These are phyloP conservation scores for Trachelus tabidus DNA, from an alignment of 2,888 invertebrate species.

Conservation along the genomic window DNA sequence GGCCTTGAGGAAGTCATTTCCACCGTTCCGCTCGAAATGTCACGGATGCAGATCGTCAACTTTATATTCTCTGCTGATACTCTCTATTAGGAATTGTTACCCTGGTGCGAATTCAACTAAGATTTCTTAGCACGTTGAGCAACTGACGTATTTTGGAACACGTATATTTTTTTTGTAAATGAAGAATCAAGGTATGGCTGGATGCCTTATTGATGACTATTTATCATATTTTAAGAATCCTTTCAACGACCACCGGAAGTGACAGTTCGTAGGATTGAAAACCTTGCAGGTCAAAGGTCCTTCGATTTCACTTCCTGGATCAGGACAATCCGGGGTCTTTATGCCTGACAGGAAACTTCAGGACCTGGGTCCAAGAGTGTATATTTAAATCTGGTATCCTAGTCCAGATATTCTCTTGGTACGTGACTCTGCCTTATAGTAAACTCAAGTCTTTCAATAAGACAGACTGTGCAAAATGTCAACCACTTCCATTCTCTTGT, in stretches of 20 bases:
- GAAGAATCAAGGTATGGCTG: background rate
- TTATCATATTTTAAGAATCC: background rate
- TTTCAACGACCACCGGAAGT: background rate
- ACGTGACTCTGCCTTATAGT: background rate
- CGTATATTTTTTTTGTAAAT: background rate
- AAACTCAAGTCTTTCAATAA: background rate
- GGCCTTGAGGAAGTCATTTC: background rate
- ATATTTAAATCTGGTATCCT: background rate
- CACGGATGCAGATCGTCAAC: background rate
- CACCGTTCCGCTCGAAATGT: background rate
- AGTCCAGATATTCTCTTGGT: background rate
- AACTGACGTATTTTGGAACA: background rate
- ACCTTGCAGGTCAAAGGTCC: background rate
- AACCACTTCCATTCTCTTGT: background rate
- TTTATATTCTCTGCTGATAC: background rate
- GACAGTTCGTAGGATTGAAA: background rate
- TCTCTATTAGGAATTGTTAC: background rate
- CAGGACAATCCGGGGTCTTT: background rate
- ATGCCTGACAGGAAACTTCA: background rate
- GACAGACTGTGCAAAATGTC: background rate
- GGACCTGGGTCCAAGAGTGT: background rate
- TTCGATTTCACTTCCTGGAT: background rate
- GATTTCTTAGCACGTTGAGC: background rate
- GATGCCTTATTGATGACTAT: background rate
- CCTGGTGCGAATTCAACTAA: background rate